Evolutionary conservation across 2,888 invertebrate genomes (phyloP), one percentile per base, ranked within the genome.

Genomic region (Strigamia transsilvanica): DNA sequence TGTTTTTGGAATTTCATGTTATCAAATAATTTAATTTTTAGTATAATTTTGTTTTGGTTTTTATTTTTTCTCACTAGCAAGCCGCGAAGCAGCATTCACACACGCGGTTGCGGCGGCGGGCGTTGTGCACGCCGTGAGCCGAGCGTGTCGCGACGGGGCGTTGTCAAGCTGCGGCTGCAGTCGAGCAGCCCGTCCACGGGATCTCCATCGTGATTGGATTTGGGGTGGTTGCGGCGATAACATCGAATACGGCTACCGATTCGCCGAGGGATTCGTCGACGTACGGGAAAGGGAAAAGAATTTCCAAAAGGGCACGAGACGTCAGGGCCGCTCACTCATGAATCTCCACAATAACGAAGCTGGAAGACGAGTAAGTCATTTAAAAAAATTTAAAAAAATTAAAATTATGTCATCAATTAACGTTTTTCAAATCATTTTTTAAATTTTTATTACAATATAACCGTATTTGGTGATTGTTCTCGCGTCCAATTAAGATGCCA

Each of bases 211-310:
- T 82, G 97, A 98, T 87, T 99, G 97, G 97, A 93, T 96, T 79
- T 99, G 99, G 99, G 97, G 97, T 41, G 99, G 99, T 32, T 99
- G 98, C 86, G 98, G 98, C 0, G 98, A 99, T 88, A 97, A 99
- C 89, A 91, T 98, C 82, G 96, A 97, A 88, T 98, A 97, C 88
- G 96, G 96, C 83, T 97, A 97, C 91, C 94, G 94, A 94, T 95
- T 88, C 83, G 83, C 83, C 46, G 82, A 83, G 42, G 80, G 82
- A 15, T 84, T 84, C 82, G 94, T 98, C 83, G 98, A 99, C 89
- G 92, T 96, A 82, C 91, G 95, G 82, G 98, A 98, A 88, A 87
- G 89, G 83, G 90, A 90, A 85, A 91, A 94, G 83, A 93, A 93
- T 86, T 93, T 92, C 87, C 94, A 94, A 86, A 90, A 94, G 85